phyloP scores from a whole-genome alignment of 30 jellyfish, hydroid and myxozoan genomes.

The Turritopsis rubra region DNA sequence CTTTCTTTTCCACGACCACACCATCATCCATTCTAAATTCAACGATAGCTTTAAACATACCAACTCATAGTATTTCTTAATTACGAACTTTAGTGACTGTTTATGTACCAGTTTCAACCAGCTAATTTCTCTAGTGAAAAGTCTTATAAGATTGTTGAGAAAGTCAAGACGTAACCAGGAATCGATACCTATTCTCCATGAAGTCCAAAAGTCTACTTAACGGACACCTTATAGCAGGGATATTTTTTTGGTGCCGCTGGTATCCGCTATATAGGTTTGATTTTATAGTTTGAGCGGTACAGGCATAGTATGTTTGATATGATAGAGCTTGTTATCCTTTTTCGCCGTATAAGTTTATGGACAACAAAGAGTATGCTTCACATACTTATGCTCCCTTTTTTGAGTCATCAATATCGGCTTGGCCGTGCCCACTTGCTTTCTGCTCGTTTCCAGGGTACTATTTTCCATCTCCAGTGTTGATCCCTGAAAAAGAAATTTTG shows the following conservation, averaged over 20 bases:
- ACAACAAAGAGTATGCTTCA: background rate
- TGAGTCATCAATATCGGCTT: constrained; percentile 22
- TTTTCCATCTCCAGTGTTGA: background rate
- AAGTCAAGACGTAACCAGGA: too few species aligned
- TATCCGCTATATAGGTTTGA: too few species aligned
- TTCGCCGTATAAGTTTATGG: background rate
- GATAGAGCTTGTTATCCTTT: background rate
- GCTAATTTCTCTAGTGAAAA: too few species aligned
- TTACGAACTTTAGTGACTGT: background rate
- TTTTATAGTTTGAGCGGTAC: too few species aligned
- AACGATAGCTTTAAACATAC: background rate
- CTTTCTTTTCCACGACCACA: background rate
- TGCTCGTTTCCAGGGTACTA: background rate
- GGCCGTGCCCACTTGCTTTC: constrained; percentile 45
- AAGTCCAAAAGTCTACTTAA: too few species aligned
- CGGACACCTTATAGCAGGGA: too few species aligned
- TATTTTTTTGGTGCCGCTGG: too few species aligned
- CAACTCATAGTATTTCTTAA: background rate
- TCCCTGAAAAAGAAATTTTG: background rate
- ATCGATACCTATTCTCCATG: too few species aligned
- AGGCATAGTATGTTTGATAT: too few species aligned
- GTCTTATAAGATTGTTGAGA: too few species aligned
- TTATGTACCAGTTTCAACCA: background rate
- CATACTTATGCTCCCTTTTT: background rate
- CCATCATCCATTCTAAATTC: background rate